Evolutionary conservation across 2,797 vertebrate genomes (phyloP), one percentile per base, ranked within the genome.

Genomic region (Brotula barbata): DNA sequence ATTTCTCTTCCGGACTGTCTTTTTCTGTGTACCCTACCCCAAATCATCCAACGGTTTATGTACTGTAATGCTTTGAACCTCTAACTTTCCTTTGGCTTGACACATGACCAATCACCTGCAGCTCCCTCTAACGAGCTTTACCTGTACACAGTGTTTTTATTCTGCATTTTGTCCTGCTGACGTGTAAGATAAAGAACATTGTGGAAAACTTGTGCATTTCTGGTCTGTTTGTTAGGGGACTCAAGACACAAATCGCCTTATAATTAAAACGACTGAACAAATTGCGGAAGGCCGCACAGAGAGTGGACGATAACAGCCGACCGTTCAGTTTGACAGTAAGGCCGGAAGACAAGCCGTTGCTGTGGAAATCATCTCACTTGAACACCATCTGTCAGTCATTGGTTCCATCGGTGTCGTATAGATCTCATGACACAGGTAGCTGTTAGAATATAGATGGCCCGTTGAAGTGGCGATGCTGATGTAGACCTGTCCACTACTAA

Each of bases 121-220:
- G 59, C 64, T 52, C 50, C 61, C 43, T 72, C 20, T 68, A 23
- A 70, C 65, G 66, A 78, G 77, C 71, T 79, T 72, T 28, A 64
- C 77, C 71, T 72, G 43, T 20, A 36, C 52, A 68, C 61, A 71
- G 49, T 77, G 78, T 86, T 88, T 88, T 88, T 83, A 77, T 73
- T 75, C 81, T 88, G 72, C 76, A 52, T 78, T 72, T 50, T 74
- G 75, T 84, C 58, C 81, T 67, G 70, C 80, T 71, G 63, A 81
- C 64, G 71, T 85, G 83, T 86, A 77, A 87, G 77, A 90, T 87
- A 89, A 90, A 87, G 48, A 85, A 66, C 63, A 73, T 76, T 71
- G 61, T 88, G 69, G 69, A 80, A 71, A 69, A 84, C 60, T 28
- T 50, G 36, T 60, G 40, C 43, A 48, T n/a, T 62, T 39, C 50